phyloP scores from a whole-genome alignment of 2,113 vertebrate genomes.

The Trachemys scripta region DNA sequence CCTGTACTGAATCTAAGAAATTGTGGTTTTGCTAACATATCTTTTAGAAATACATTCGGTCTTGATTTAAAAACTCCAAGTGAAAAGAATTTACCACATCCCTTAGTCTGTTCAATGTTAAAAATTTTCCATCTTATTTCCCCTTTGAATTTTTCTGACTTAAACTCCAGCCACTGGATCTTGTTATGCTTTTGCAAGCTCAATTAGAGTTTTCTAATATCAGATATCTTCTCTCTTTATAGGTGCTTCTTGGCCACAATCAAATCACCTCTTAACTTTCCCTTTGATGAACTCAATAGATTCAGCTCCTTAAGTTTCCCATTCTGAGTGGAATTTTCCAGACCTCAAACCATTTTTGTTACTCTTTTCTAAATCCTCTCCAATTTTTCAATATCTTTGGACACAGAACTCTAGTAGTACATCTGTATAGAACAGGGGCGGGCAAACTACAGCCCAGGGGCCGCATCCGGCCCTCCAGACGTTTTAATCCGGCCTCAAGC shows the following conservation, averaged over 20 bases:
- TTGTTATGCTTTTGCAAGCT: background rate
- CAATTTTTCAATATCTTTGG: background rate
- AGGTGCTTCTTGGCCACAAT: background rate
- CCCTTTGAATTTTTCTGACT: background rate
- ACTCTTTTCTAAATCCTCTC: background rate
- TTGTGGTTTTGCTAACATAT: background rate
- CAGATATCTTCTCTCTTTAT: background rate
- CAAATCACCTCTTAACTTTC: background rate
- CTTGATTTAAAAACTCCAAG: background rate
- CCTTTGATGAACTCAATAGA: background rate
- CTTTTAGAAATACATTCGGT: background rate
- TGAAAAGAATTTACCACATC: background rate
- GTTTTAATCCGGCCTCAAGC: too few species aligned
- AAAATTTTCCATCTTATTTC: background rate
- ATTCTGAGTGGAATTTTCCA: background rate
- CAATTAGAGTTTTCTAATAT: background rate
- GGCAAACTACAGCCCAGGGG: too few species aligned
- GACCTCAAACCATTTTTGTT: background rate
- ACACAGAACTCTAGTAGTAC: background rate
- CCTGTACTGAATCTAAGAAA: background rate
- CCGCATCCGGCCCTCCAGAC: too few species aligned
- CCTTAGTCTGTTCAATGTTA: background rate
- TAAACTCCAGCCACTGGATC: background rate
- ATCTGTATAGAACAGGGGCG: background rate
- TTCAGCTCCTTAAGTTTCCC: background rate